Conservation (phyloP, 2,888 invertebrate species). For the Nomada hirtipes region DNA sequence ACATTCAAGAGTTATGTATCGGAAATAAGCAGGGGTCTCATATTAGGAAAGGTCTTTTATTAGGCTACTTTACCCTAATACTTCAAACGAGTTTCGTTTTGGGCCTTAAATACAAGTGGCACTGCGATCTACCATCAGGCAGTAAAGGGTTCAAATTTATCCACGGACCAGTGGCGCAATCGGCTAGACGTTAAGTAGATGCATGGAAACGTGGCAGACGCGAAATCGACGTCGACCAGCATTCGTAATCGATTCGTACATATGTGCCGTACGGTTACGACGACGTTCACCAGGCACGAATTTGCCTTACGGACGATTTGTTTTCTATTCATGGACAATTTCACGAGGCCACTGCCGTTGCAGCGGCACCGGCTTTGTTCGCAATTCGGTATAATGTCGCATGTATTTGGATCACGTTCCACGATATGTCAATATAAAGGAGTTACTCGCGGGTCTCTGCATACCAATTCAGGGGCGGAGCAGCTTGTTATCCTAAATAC, state of each 20-base stretch:
- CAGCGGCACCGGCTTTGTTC: slow-evolving; percentile 76
- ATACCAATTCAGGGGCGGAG: slow-evolving; percentile 82
- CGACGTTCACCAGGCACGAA: slow-evolving; percentile 52
- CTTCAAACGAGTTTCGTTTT: too few species aligned
- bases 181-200: background rate
- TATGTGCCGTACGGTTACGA: slow-evolving; percentile 31
- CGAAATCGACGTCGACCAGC: slow-evolving; percentile 31
- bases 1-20: too few species aligned
- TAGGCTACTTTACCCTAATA: too few species aligned
- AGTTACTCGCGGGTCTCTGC: slow-evolving; percentile 81
- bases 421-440: slow-evolving; percentile 84
- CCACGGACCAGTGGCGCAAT: background rate
- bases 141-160: too few species aligned
- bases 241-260: slow-evolving; percentile 64
- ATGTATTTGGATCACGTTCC: slow-evolving; percentile 84
- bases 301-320: slow-evolving; percentile 80
- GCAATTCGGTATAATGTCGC: slow-evolving; percentile 83
- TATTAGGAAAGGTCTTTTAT: too few species aligned
- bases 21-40: too few species aligned
- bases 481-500: slow-evolving; percentile 85
- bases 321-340: slow-evolving; percentile 82
- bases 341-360: slow-evolving; percentile 64
- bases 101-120: too few species aligned
- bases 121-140: too few species aligned
- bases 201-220: background rate